Evolutionary conservation across 2,113 vertebrate genomes (phyloP), one percentile per base, ranked within the genome.

Genomic region (Coturnix japonica): DNA sequence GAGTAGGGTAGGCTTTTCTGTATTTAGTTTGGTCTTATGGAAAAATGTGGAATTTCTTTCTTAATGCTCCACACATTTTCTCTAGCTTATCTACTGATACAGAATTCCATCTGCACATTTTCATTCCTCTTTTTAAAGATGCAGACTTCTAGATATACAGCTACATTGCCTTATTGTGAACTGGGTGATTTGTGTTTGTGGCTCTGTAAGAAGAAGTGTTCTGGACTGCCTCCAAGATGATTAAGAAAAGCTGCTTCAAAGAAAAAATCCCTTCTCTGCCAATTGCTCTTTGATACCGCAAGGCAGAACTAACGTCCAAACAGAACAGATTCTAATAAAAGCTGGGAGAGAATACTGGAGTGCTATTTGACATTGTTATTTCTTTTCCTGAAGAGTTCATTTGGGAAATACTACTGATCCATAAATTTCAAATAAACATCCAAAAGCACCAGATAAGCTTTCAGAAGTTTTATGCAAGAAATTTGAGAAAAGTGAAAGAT

Each of bases 221-320:
- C 47, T 85, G 61, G 39, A 85, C 25, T 74, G 30, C 25, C 53
- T 91, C 77, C 84, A 96, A 85, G 35, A 18, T 67, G 80, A 80
- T 92, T 72, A 77, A 81, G 78, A 72, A 92, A 92, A 91, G 43
- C 14, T 78, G n/a, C 25, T 91, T 82, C 56, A 76, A 85, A 90
- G 37, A 56, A 85, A 87, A 77, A 83, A 81, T 11, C 35, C 16
- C 6, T 95, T 87, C 73, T 63, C 51, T 91, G 64, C 60, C 43
- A 81, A 78, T 13, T 86, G 31, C 41, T 86, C 47, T 89, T 95
- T 92, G 67, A 87, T 56, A 87, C 17, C 44, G 51, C 14, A 89
- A 84, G 79, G 41, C 26, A 84, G 37, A 95, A 67, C n/a, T 89
- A 76, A 82, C 60, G 86, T 67, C 30, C 54, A 88, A 85, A 91